phyloP scores from a whole-genome alignment of 2,797 vertebrate genomes.

The Psittacula derbiana region DNA sequence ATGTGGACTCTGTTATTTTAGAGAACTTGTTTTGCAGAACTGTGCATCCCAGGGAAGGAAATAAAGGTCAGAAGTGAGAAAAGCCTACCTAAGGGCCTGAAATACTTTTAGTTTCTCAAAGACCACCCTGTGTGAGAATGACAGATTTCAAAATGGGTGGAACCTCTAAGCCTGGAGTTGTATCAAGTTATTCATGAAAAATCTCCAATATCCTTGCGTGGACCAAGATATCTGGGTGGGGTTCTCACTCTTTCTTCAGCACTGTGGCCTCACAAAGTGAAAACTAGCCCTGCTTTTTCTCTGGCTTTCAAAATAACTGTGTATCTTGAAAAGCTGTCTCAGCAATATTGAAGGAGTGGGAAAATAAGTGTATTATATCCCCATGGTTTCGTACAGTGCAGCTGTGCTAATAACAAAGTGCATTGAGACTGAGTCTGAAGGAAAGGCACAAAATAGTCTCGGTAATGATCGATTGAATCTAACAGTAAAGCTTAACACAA shows the following conservation, averaged over 20 bases:
- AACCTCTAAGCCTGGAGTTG: constrained; percentile 19
- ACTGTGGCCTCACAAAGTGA: constrained; percentile 1
- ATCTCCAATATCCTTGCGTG: background rate
- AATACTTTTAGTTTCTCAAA: constrained; percentile 2
- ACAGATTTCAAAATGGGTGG: constrained; percentile 36
- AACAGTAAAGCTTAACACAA: background rate
- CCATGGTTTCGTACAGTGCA: constrained; percentile 14
- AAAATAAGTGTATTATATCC: background rate
- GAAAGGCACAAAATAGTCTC: background rate
- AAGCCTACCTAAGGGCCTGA: constrained; percentile 12
- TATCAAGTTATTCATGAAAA: constrained; percentile 31
- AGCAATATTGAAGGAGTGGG: background rate
- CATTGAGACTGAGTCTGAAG: background rate
- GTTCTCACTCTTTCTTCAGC: background rate
- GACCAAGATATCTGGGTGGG: constrained; percentile 13
- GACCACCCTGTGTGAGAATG: constrained; percentile 27
- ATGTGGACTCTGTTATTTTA: background rate
- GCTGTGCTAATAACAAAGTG: constrained; percentile 37
- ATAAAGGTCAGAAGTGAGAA: constrained; percentile 27
- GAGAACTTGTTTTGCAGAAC: background rate
- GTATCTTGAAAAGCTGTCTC: constrained; percentile 47
- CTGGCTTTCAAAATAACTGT: background rate
- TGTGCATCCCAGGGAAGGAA: background rate
- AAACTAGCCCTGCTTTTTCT: background rate
- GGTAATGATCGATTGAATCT: background rate